Base-by-base conservation (phyloP, 2,888 invertebrate genomes). In the Lordiphosa andalusiaca region DNA sequence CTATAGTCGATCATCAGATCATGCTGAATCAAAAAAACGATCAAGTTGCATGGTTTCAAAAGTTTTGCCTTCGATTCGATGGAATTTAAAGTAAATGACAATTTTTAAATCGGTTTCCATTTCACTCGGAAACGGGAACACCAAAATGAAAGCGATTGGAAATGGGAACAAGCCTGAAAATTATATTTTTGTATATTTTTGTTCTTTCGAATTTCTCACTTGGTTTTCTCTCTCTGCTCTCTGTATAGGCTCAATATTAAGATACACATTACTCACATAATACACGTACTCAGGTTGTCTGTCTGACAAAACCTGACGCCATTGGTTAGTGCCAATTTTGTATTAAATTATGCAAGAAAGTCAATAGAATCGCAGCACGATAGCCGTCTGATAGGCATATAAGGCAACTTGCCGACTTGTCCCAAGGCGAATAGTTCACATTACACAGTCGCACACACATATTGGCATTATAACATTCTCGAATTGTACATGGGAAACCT, bases 401-500 rank as follows among this genome's bases (percentile, higher is more conserved):
- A 65, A 38, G 65, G 65, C 35, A 48, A 7, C 6, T 30, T 16
- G 35, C 33, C 6, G 35, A 37, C 30, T 40, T 35, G 35, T 35
- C 25, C 35, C 10, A 19, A 35, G 30, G 37, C 35, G 40, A 50
- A 30, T 25, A 19, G 50, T 12, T 13, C 23, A 16, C 5, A 21
- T 6, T 10, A 40, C 25, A 36, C 42, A 7, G 7, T 2, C 16
- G 19, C 46, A 47, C 7, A 19, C 51, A 30, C 33, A 41, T 50
- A 35, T 35, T 44, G 25, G 42, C 42, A 59, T 48, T 62, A 62
- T 60, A 46, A 41, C 61, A 62, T 51, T 63, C 47, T 52, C 36
- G 25, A 62, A 52, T 64, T 25, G 44, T 53, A 70, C 70, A 73
- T 37, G 57, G 44, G 60, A 73, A 73, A 47, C 58, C 60, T 71